Base-by-base conservation (phyloP, 2,888 invertebrate genomes). In the Sicus ferrugineus region DNA sequence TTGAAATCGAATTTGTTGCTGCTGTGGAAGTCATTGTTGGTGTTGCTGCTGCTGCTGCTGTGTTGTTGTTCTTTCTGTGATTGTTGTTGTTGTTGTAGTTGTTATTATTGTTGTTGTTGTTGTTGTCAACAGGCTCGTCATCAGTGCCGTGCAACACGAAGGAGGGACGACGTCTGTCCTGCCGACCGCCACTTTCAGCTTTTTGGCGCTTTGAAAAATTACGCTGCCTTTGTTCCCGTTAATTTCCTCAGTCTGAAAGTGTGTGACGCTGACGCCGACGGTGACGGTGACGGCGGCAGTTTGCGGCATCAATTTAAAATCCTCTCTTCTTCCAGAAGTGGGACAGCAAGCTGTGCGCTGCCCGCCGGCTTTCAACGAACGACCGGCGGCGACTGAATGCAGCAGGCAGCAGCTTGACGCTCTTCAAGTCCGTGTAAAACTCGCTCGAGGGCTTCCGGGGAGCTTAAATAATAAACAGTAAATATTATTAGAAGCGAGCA, bases 171-270 rank as follows among this genome's bases (percentile, higher is more conserved):
- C n/a, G n/a, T n/a, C 16, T 34, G 59, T 31, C 48, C 67, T 67
- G 59, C 48, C 48, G 59, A 59, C 67, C 58, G 67, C 67, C 67
- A 59, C 58, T 59, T 67, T 48, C 67, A 59, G 67, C 67, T 67
- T 64, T 61, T 64, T 64, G 52, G 52, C 64, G 70, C 56, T 72
- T 69, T 74, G 70, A 71, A 73, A 73, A 79, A 77, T 77, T 77
- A 77, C 78, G 73, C 73, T 75, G 73, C 73, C 72, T 77, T 78
- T 77, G 76, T 77, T 73, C 71, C 46, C 69, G 64, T 61, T 72
- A 70, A 72, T 70, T 72, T 72, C 70, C 72, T 63, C 68, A 31
- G 58, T 50, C 50, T 21, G 21, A 3, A 50, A 21, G 6, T 50
- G 23, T 21, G 21, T 21, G 23, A 21, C 23, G 26, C 54, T 3